Conservation (phyloP, 1,140 invertebrate species). For the Nebria ingens region DNA sequence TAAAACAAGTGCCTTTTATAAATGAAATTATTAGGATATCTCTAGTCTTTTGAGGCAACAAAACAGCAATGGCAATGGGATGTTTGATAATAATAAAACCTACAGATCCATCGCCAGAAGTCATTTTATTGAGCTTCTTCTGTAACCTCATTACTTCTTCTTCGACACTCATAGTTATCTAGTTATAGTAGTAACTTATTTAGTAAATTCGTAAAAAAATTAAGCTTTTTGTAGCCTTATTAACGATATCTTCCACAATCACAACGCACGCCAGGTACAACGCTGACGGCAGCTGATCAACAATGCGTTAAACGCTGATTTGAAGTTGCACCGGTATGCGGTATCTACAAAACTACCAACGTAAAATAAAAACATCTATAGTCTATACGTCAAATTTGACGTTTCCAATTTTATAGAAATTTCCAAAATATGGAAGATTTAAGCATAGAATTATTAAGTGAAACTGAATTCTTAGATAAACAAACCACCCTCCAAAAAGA, state of each 20-base stretch:
- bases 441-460: not conserved
- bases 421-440: no score
- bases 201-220: not conserved
- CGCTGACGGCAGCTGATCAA: not conserved
- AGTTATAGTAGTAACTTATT: not conserved
- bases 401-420: no score
- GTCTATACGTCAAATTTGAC: no score
- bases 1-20: not conserved
- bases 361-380: no score
- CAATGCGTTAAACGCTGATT: no score
- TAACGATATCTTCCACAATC: conserved; percentile 1
- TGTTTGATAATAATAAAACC: conserved; percentile 34
- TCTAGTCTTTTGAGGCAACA: conserved; percentile 1
- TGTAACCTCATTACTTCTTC: conserved; percentile 90
- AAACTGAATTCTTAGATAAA: not conserved
- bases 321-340: no score
- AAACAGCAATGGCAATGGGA: not conserved
- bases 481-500: not conserved
- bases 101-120: conserved; percentile 73
- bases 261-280: not conserved
- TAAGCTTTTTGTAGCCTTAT: not conserved
- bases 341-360: no score
- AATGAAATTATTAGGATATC: not conserved
- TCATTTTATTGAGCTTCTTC: conserved; percentile 92
- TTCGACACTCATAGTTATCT: conserved; percentile 68